Percentiles rank a stretch among this genome's conserved stretches.
Conservation (phyloP, 53 echinoderm and acorn worm species). For the Temnopleurus reevesii region DNA sequence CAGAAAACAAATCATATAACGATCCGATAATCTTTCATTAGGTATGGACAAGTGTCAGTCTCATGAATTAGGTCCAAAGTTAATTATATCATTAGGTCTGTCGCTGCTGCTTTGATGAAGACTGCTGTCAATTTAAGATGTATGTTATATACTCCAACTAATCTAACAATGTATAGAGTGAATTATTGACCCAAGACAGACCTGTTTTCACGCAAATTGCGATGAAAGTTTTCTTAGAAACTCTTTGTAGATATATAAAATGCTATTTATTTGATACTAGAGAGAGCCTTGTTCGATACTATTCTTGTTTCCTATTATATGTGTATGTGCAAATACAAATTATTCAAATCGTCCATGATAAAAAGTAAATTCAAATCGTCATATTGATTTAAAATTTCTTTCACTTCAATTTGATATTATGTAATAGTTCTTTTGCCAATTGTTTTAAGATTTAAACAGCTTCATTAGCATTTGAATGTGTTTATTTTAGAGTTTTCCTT, state of each 20-base stretch:
- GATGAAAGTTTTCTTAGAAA: background rate
- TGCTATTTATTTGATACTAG: constrained; percentile 58
- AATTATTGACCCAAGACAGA: background rate
- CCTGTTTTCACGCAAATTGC: background rate
- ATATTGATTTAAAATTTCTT: background rate
- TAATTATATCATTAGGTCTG: background rate
- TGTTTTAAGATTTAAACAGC: too few relatives aligned
- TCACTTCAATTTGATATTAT: background rate
- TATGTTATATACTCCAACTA: background rate
- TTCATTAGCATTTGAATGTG: too few relatives aligned
- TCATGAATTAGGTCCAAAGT: background rate
- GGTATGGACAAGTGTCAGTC: too few relatives aligned
- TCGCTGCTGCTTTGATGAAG: background rate
- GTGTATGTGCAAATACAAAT: background rate
- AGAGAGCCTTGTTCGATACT: constrained; percentile 46
- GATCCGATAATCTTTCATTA: too few relatives aligned
- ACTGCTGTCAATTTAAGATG: background rate
- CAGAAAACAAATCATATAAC: too few relatives aligned
- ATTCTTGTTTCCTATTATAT: constrained; percentile 25
- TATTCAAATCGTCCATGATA: background rate
- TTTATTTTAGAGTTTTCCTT: too few relatives aligned
- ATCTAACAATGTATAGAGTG: background rate
- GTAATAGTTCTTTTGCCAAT: background rate
- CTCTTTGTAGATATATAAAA: constrained; percentile 47
- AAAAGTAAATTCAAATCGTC: background rate